Evolutionary conservation across 1,140 invertebrate species (phyloP).

Genomic region (Wasmannia auropunctata): DNA sequence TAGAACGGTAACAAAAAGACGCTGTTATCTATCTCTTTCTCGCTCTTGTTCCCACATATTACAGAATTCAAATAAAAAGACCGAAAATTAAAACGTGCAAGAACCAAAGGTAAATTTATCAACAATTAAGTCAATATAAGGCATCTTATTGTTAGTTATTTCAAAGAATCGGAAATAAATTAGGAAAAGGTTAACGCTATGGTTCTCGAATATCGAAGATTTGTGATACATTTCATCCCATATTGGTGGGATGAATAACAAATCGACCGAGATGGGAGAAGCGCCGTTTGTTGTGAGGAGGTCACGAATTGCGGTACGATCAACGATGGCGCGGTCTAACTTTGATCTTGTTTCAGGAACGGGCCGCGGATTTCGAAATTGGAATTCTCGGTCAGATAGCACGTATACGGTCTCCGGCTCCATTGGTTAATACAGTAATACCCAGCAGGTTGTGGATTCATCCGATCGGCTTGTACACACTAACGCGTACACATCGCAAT

Average conservation of each 20-base stretch:
- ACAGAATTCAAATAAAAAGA: not conserved
- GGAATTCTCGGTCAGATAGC: constrained; percentile 48
- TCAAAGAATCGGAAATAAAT: not conserved
- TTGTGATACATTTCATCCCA: not conserved
- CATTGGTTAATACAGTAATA: constrained; percentile 42
- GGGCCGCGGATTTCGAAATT: constrained; percentile 49
- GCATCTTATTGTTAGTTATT: not conserved
- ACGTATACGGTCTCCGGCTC: constrained; percentile 37
- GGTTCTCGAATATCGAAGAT: not conserved
- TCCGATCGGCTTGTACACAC: constrained; percentile 53
- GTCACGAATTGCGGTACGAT: not conserved
- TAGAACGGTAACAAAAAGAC: no score
- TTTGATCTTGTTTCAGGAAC: constrained; percentile 47
- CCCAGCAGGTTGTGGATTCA: constrained; percentile 51
- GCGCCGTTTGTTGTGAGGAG: not conserved
- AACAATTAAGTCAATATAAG: not conserved
- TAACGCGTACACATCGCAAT: not conserved
- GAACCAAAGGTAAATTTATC: not conserved
- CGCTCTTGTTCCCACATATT: no score
- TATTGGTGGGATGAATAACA: not conserved
- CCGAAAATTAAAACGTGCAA: not conserved
- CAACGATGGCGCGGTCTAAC: constrained; percentile 7
- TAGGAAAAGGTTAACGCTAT: not conserved
- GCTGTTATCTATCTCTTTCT: no score
- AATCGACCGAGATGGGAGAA: not conserved